phyloP scores from a whole-genome alignment of 2,888 invertebrate genomes.

The Lepas anatifera region DNA sequence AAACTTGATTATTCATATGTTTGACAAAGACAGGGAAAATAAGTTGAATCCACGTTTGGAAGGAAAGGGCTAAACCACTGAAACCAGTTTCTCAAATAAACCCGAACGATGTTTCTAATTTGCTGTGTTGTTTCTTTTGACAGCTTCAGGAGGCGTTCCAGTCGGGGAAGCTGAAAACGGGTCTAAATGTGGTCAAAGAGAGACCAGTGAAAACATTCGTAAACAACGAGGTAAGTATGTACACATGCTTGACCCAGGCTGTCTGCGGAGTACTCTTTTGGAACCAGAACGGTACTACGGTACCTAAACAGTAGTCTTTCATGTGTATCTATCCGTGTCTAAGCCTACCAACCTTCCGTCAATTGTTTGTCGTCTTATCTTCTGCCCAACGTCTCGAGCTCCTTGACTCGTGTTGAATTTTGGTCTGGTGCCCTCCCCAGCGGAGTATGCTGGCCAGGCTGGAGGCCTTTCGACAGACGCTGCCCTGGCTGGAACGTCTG shows the following conservation, averaged over 20 bases:
- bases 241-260: background rate
- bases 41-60: too few species aligned
- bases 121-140: too few species aligned
- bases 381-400: background rate
- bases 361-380: background rate
- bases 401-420: background rate
- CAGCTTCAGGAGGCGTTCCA: constrained; percentile 84
- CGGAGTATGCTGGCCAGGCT: constrained; percentile 54
- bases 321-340: background rate
- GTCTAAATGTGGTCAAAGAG: constrained; percentile 51
- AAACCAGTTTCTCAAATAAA: too few species aligned
- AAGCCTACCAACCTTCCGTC: background rate
- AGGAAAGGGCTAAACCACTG: too few species aligned
- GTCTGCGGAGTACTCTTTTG: background rate
- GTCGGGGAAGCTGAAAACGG: constrained; percentile 71
- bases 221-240: constrained; percentile 59
- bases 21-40: too few species aligned
- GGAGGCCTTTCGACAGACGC: constrained; percentile 52
- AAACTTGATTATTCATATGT: too few species aligned
- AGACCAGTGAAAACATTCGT: constrained; percentile 44
- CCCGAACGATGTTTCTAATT: too few species aligned
- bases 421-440: constrained; percentile 26
- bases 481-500: constrained; percentile 76
- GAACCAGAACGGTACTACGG: background rate
- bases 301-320: background rate